Percentiles rank a stretch among this genome's conserved stretches.
phyloP scores from a whole-genome alignment of 2,113 vertebrate genomes.

The Murina feae region DNA sequence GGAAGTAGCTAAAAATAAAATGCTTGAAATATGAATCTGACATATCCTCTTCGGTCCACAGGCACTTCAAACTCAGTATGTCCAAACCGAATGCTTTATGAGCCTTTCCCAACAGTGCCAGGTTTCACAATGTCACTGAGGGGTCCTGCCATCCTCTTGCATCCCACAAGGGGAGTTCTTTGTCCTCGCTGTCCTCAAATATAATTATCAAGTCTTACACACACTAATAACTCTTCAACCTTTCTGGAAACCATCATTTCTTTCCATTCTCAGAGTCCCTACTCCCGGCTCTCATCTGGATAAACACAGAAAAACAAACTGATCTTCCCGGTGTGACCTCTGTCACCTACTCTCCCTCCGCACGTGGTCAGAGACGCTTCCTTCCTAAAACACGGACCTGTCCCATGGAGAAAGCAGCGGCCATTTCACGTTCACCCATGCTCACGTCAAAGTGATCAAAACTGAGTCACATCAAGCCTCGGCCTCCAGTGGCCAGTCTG shows the following conservation, averaged over 20 bases:
- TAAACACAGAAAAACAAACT: background rate
- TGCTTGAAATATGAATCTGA: background rate
- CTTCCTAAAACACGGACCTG: background rate
- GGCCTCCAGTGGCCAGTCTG: background rate
- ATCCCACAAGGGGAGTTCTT: background rate
- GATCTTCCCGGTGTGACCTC: background rate
- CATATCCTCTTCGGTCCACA: background rate
- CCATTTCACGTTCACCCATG: background rate
- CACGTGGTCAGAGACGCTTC: background rate
- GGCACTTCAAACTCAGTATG: background rate
- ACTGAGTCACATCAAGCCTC: background rate
- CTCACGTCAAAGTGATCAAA: background rate
- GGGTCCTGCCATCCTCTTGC: background rate
- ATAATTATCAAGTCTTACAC: background rate
- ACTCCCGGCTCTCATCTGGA: background rate
- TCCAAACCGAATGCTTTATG: background rate
- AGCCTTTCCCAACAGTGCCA: background rate
- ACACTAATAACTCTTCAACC: background rate
- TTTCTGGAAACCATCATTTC: background rate
- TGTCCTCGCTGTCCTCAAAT: background rate
- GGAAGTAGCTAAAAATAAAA: constrained; percentile 43
- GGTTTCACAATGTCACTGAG: background rate
- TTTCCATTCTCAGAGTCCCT: background rate
- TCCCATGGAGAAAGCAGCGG: background rate
- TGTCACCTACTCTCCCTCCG: background rate